Conservation (phyloP, 2,113 vertebrate genomes). For the Percopsis transmontana region DNA sequence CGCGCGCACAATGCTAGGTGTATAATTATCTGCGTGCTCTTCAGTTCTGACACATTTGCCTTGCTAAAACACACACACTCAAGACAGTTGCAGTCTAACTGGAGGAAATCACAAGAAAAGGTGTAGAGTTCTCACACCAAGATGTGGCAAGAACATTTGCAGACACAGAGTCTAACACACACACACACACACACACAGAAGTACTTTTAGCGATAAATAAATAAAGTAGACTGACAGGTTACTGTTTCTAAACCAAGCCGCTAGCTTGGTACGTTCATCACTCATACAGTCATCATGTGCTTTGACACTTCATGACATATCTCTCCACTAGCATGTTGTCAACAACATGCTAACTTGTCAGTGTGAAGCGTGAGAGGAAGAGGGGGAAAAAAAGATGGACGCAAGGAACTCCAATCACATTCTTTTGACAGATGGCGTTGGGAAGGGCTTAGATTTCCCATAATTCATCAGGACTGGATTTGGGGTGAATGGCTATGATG, state of each 20-base stretch:
- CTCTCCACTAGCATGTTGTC: slow-evolving; percentile 55
- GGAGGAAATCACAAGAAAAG: slow-evolving; percentile 56
- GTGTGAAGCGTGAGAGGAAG: slow-evolving; percentile 36
- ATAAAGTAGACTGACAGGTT: slow-evolving; percentile 14
- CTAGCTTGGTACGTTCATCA: slow-evolving; percentile 43
- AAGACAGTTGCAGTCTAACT: slow-evolving; percentile 48
- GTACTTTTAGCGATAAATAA: slow-evolving; percentile 32
- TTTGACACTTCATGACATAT: slow-evolving; percentile 57
- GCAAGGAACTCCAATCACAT: slow-evolving; percentile 46
- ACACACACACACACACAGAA: slow-evolving; percentile 13
- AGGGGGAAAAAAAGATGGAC: slow-evolving; percentile 40
- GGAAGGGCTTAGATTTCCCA: slow-evolving; percentile 60
- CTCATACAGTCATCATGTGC: slow-evolving; percentile 25
- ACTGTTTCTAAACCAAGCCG: slow-evolving; percentile 16
- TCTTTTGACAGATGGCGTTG: slow-evolving; percentile 63
- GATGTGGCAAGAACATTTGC: slow-evolving; percentile 61
- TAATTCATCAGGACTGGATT: slow-evolving; percentile 51
- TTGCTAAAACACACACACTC: slow-evolving; percentile 36
- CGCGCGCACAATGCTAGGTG: slow-evolving; percentile 66
- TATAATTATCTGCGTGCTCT: slow-evolving; percentile 68
- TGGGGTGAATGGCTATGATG: slow-evolving; percentile 52
- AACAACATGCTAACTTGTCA: slow-evolving; percentile 55
- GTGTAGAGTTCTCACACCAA: slow-evolving; percentile 63
- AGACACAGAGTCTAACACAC: slow-evolving; percentile 34
- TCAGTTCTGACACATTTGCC: slow-evolving; percentile 65